phyloP scores from a whole-genome alignment of 2,888 invertebrate genomes.

The Aplocera efformata region DNA sequence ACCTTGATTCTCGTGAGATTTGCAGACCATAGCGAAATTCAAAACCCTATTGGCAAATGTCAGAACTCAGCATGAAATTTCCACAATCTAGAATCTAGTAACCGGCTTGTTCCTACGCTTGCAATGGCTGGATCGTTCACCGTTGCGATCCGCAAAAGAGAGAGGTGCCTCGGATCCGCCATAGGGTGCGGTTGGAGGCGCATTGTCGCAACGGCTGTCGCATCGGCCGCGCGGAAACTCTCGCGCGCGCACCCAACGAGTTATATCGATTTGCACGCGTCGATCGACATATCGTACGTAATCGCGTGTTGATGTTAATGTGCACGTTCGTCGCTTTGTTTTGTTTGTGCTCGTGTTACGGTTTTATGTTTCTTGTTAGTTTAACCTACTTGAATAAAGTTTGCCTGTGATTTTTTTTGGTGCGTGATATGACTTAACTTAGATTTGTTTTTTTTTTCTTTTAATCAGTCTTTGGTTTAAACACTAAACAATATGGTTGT shows the following conservation, averaged over 20 bases:
- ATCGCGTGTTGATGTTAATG: constrained; percentile 14
- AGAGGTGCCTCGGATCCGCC: constrained; percentile 71
- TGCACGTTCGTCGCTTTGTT: constrained; percentile 19
- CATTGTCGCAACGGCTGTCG: constrained; percentile 74
- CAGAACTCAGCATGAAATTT: constrained; percentile 10
- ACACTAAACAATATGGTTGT: no score
- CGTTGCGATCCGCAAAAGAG: constrained; percentile 65
- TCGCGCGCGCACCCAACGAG: constrained; percentile 49
- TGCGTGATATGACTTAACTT: not conserved
- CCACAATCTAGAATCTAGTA: constrained; percentile 22
- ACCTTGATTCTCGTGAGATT: no score
- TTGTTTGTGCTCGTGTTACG: constrained; percentile 11
- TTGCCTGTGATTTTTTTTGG: constrained; percentile 1
- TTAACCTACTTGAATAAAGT: constrained; percentile 2
- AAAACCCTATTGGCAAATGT: constrained; percentile 1
- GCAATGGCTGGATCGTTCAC: constrained; percentile 39
- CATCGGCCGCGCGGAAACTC: constrained; percentile 65
- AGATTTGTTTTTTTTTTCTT: no score
- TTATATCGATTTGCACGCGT: constrained; percentile 21
- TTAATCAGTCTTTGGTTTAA: no score
- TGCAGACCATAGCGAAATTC: not conserved
- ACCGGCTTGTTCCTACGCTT: constrained; percentile 26
- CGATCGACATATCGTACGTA: constrained; percentile 17
- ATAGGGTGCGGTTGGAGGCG: constrained; percentile 67
- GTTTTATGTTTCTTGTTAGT: not conserved